Evolutionary conservation across 2,797 vertebrate species (phyloP).

Genomic region (Oophaga sylvatica): DNA sequence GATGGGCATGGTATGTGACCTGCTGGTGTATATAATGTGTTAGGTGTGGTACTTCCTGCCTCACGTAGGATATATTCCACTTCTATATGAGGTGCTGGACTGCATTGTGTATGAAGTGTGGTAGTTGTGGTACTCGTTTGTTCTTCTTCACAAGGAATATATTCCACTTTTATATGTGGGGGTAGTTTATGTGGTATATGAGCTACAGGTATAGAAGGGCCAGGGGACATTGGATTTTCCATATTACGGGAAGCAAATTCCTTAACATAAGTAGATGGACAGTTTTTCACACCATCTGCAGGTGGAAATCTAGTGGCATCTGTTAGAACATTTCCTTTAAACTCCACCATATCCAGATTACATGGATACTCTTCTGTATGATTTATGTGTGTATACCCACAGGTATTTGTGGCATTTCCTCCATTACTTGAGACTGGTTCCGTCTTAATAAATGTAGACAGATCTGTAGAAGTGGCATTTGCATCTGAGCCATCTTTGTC

Average conservation of each 20-base stretch:
- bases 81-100: not conserved
- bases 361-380: not conserved
- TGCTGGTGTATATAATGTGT: not conserved
- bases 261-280: not conserved
- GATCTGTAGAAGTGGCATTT: not conserved
- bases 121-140: too few species aligned
- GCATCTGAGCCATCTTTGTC: not conserved
- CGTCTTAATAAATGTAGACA: constrained; percentile 14
- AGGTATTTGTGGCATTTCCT: not conserved
- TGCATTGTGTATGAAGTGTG: not conserved
- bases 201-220: too few species aligned
- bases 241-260: not conserved
- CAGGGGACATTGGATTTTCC: too few species aligned
- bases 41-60: not conserved
- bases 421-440: not conserved
- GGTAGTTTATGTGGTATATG: too few species aligned
- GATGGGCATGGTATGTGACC: not conserved
- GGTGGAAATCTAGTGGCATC: not conserved
- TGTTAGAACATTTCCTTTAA: not conserved
- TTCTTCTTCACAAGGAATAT: too few species aligned
- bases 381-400: not conserved
- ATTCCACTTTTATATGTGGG: too few species aligned
- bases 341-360: not conserved
- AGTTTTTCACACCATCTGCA: not conserved
- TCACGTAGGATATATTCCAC: not conserved